Conservation (phyloP, 2,797 vertebrate genomes). For the Characodon lateralis region DNA sequence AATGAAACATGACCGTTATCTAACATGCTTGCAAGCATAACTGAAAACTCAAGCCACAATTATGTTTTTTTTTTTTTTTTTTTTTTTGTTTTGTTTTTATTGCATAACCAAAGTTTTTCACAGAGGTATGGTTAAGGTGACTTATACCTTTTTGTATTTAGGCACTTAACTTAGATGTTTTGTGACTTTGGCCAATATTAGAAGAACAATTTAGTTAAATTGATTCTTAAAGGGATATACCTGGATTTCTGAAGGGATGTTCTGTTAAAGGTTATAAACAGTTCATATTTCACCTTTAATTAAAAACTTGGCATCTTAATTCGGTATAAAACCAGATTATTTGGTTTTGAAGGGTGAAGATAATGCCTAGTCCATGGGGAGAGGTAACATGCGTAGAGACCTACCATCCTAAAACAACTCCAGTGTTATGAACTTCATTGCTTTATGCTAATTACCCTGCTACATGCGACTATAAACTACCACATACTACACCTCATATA, state of each 20-base stretch:
- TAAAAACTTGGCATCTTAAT: not conserved
- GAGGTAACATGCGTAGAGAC: too few species aligned
- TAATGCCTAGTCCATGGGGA: too few species aligned
- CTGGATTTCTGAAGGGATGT: not conserved
- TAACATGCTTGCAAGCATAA: conserved; percentile 42
- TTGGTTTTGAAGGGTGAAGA: not conserved
- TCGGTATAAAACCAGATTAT: not conserved
- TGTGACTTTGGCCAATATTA: not conserved
- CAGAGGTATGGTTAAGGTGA: not conserved
- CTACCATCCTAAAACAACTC: too few species aligned
- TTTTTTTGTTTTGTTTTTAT: not conserved
- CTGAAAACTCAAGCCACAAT: conserved; percentile 7
- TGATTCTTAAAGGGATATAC: not conserved
- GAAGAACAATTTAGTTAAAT: not conserved
- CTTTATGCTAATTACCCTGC: too few species aligned
- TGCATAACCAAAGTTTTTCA: not conserved
- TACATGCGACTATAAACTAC: too few species aligned
- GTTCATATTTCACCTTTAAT: not conserved
- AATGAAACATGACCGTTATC: conserved; percentile 28
- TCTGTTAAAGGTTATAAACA: not conserved
- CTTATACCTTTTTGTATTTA: not conserved
- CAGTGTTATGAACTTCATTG: too few species aligned
- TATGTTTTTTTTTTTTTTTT: not conserved
- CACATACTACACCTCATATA: too few species aligned
- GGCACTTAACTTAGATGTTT: not conserved